Conservation (phyloP, 2,888 invertebrate genomes). For the Podabrus alpinus region DNA sequence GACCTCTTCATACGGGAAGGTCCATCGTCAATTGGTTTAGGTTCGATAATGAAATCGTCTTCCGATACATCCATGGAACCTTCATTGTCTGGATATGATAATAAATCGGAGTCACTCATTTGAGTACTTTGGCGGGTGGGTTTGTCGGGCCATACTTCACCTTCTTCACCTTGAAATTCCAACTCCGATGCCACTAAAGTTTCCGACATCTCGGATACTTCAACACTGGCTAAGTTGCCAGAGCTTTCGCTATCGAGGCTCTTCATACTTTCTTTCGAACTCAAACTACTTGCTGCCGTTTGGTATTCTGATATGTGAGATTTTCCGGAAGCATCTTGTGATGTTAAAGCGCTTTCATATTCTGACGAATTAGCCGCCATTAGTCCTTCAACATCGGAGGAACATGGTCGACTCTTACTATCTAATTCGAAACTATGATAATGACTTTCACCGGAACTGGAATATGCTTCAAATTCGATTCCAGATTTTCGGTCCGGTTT, state of each 20-base stretch:
- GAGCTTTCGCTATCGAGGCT: slow-evolving; percentile 89
- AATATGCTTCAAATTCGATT: slow-evolving; percentile 78
- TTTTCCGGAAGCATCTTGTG: slow-evolving; percentile 74
- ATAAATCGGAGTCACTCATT: slow-evolving; percentile 44
- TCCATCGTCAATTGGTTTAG: slow-evolving; percentile 59
- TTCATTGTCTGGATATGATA: slow-evolving; percentile 42
- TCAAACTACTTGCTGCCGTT: slow-evolving; percentile 84
- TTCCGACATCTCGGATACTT: slow-evolving; percentile 90
- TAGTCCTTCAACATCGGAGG: slow-evolving; percentile 85
- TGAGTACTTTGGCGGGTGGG: slow-evolving; percentile 45
- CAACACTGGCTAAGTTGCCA: slow-evolving; percentile 85
- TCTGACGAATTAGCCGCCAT: slow-evolving; percentile 79
- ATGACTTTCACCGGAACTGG: slow-evolving; percentile 87
- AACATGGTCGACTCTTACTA: slow-evolving; percentile 77
- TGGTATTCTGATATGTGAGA: slow-evolving; percentile 81
- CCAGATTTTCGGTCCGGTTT: slow-evolving; percentile 72
- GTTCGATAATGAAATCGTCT: slow-evolving; percentile 59
- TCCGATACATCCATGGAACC: slow-evolving; percentile 63
- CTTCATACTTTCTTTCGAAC: slow-evolving; percentile 88
- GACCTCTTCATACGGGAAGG: slow-evolving; percentile 82
- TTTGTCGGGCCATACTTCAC: slow-evolving; percentile 37
- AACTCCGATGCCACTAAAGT: slow-evolving; percentile 89
- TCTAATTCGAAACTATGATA: slow-evolving; percentile 87
- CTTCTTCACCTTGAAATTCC: slow-evolving; percentile 72
- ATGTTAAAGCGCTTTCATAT: slow-evolving; percentile 83